Conservation (phyloP, 2,888 invertebrate species). For the Calliopum simillimum region DNA sequence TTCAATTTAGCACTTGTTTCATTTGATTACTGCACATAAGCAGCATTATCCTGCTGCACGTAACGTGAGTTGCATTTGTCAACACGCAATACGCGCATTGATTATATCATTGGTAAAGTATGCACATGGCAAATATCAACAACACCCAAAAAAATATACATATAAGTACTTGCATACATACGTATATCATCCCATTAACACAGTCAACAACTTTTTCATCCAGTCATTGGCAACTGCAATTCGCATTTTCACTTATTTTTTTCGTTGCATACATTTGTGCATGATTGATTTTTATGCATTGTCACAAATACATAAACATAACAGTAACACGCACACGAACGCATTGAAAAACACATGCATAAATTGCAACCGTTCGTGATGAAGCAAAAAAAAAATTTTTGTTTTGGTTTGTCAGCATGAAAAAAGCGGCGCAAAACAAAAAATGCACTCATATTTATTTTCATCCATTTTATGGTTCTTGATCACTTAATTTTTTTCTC, state of each 20-base stretch:
- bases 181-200: conserved; percentile 3
- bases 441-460: conserved; percentile 14
- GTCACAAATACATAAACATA: neutral
- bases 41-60: too few species aligned
- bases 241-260: neutral
- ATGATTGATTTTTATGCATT: conserved; percentile 31
- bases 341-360: neutral
- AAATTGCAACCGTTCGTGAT: neutral
- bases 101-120: neutral
- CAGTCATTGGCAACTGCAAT: neutral
- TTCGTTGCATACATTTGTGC: neutral
- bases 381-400: neutral
- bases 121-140: neutral
- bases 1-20: neutral
- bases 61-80: conserved; percentile 18
- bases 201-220: conserved; percentile 11
- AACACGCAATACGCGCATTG: neutral
- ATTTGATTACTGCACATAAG: too few species aligned
- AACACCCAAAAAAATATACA: neutral
- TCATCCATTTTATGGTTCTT: neutral
- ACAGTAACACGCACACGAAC: conserved; percentile 8
- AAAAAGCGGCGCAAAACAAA: neutral
- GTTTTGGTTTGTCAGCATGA: neutral
- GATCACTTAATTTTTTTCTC: too few species aligned
- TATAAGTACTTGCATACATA: neutral